phyloP scores from a whole-genome alignment of 2,888 invertebrate species.

The Mellilla xanthometata region DNA sequence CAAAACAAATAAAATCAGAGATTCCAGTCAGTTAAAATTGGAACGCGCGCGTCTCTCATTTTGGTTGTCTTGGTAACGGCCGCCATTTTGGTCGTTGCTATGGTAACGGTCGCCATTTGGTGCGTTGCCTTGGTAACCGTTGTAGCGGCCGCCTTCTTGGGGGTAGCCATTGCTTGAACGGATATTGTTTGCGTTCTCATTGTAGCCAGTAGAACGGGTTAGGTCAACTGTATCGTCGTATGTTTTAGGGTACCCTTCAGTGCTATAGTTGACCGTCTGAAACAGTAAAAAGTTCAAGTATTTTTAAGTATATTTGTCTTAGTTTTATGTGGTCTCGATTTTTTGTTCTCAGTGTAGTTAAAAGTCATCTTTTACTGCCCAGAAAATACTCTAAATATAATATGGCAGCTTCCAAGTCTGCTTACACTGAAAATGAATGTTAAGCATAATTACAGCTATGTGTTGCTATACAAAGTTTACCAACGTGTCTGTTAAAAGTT shows the following conservation, averaged over 20 bases:
- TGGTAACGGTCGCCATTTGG: slow-evolving; percentile 36
- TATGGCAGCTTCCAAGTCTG: too few relatives aligned
- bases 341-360: too few relatives aligned
- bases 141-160: slow-evolving; percentile 14
- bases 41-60: slow-evolving; percentile 27
- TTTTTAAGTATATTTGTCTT: too few relatives aligned
- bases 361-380: too few relatives aligned
- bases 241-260: slow-evolving; percentile 86
- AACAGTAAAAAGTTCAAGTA: slow-evolving; percentile 20
- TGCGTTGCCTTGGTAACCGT: slow-evolving; percentile 23
- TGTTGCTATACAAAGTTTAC: too few relatives aligned
- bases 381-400: too few relatives aligned
- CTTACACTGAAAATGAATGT: too few relatives aligned
- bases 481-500: too few relatives aligned
- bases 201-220: slow-evolving; percentile 59
- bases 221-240: slow-evolving; percentile 81
- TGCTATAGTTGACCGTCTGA: slow-evolving; percentile 86
- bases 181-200: slow-evolving; percentile 52
- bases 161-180: slow-evolving; percentile 29
- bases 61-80: slow-evolving; percentile 9
- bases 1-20: slow-evolving; percentile 11
- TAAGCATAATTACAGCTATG: too few relatives aligned
- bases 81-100: slow-evolving; percentile 36
- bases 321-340: too few relatives aligned
- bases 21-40: slow-evolving; percentile 44